Conservation (phyloP, 1,140 invertebrate genomes). For the Ctenoplectra terminalis region DNA sequence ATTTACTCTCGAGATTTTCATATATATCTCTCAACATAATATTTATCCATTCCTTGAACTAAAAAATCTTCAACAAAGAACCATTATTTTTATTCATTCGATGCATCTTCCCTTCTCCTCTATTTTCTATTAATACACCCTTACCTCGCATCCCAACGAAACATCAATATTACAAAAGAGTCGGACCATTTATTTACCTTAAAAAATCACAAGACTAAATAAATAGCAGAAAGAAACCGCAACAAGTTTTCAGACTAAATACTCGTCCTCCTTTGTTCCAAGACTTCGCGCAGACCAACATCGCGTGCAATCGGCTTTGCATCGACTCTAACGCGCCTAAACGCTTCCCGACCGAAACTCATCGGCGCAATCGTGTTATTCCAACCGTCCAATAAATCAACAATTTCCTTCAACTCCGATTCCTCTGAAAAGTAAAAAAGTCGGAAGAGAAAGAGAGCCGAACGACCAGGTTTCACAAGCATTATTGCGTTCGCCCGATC, state of each 20-base stretch:
- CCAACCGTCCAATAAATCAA: conserved; percentile 9
- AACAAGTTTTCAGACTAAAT: background rate
- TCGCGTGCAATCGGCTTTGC: background rate
- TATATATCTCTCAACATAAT: too few relatives aligned
- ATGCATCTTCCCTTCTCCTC: too few relatives aligned
- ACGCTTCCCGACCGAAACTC: background rate
- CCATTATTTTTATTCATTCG: too few relatives aligned
- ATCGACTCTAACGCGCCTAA: background rate
- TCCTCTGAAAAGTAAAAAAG: background rate
- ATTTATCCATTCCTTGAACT: too few relatives aligned
- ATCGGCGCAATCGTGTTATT: background rate
- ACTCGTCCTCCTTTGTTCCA: background rate
- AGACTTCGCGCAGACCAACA: background rate
- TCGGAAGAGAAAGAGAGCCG: background rate
- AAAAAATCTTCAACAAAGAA: too few relatives aligned
- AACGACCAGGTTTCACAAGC: background rate
- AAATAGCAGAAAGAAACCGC: background rate
- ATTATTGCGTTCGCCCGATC: background rate
- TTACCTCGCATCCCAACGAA: background rate
- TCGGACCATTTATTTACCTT: too few relatives aligned
- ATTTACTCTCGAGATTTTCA: too few relatives aligned
- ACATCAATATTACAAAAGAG: too few relatives aligned
- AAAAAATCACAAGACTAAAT: background rate
- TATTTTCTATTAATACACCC: background rate
- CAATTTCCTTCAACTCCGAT: background rate